These are phyloP conservation scores for Leptopilina clavipes DNA, from an alignment of 1,140 invertebrate genomes.

Conservation along the genomic window DNA sequence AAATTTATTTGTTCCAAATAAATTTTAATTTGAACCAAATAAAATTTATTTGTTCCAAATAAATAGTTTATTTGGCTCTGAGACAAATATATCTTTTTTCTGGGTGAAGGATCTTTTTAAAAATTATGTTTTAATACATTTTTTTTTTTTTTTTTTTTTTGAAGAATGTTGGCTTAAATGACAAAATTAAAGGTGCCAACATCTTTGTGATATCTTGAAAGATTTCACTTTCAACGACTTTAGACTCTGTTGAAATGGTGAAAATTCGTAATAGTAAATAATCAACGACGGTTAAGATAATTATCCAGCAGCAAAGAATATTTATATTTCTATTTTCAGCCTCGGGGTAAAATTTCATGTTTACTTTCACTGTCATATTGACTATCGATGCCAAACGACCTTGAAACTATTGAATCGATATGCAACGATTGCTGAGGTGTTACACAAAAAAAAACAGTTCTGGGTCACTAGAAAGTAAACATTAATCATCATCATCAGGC, in stretches of 20 bases:
- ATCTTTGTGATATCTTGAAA: not conserved
- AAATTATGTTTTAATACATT: too few relatives aligned
- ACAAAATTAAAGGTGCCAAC: not conserved
- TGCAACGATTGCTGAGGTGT: not conserved
- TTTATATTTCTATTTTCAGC: not conserved
- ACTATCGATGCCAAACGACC: constrained; percentile 4
- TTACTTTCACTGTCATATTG: constrained; percentile 1
- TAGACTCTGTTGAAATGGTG: not conserved
- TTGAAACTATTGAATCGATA: constrained; percentile 16
- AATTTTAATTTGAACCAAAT: too few relatives aligned
- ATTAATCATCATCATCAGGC: not conserved
- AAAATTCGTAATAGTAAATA: constrained; percentile 4
- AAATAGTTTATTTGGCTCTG: too few relatives aligned
- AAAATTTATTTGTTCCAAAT: too few relatives aligned
- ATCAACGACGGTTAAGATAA: not conserved
- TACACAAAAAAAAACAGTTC: constrained; percentile 8
- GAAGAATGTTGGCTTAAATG: too few relatives aligned
- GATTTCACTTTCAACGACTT: not conserved
- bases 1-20: too few relatives aligned
- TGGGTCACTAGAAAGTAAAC: not conserved
- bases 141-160: too few relatives aligned
- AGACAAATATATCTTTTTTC: too few relatives aligned
- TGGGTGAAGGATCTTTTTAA: too few relatives aligned
- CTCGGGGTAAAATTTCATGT: not conserved
- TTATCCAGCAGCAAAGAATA: too few relatives aligned